Evolutionary conservation across 2,797 vertebrate species (phyloP), one percentile per base, ranked within the genome.

Genomic region (Sylvilagus floridanus): DNA sequence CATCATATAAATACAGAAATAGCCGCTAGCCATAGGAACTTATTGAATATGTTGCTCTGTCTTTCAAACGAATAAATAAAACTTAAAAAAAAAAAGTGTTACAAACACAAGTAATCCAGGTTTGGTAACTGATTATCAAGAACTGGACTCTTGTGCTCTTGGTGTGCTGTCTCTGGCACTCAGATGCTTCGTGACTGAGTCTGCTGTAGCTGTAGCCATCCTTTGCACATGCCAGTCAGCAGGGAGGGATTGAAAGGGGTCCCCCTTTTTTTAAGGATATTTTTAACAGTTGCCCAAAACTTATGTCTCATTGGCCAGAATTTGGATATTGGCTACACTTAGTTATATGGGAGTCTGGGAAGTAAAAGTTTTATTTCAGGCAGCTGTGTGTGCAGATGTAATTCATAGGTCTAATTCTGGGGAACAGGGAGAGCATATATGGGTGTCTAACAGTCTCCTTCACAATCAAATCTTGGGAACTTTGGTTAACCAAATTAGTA

Each of bases 281-380:
- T 96, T 8, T 16, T 10, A 84, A 35, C 32, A 88, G 62, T 71
- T 83, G 22, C 37, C 76, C 19, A 65, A 66, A 75, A 92, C 75
- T 76, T 75, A 81, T 75, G 83, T 81, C n/a, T 26, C 28, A n/a
- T 47, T 62, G 71, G 28, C 16, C 26, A 68, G 47, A 86, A 81
- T 79, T 83, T 82, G 87, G 37, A 86, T 24, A 54, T 32, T 88
- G 62, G n/a, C 75, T 47, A 90, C 16, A 88, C 57, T 16, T 12
- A 69, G 30, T 88, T 86, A 11, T 71, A 78, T 93, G 62, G 42
- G n/a, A 95, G 19, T 28, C 71, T 60, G 89, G 37, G 32, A 86
- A 94, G 47, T 84, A 92, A 78, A n/a, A 63, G 52, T 88, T 84
- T 76, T 92, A 94, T 88, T 94, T 94, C 37, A 68, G 60, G 75